Conservation (phyloP, 2,888 invertebrate species). For the Macrophya alboannulata region DNA sequence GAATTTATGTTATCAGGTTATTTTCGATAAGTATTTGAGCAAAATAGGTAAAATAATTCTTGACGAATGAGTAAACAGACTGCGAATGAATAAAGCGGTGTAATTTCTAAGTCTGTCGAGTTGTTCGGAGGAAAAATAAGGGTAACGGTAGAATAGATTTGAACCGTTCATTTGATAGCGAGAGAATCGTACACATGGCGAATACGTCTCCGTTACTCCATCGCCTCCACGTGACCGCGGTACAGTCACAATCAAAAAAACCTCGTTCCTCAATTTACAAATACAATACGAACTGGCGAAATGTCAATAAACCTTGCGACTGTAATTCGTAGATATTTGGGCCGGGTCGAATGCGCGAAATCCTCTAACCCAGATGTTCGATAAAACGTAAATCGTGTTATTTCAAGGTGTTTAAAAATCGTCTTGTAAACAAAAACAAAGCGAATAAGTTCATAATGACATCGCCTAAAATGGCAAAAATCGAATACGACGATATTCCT, state of each 20-base stretch:
- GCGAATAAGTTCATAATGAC: neutral
- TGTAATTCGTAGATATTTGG: slow-evolving; percentile 18
- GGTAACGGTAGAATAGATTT: neutral
- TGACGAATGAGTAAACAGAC: neutral
- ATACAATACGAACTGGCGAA: slow-evolving; percentile 44
- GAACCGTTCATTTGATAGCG: neutral
- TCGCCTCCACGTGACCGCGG: slow-evolving; percentile 34
- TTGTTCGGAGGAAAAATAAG: neutral
- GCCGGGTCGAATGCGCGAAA: slow-evolving; percentile 8
- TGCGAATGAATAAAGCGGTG: neutral
- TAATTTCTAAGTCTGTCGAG: neutral
- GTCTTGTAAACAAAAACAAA: neutral
- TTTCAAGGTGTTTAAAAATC: neutral
- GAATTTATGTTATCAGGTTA: neutral
- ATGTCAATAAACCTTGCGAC: slow-evolving; percentile 45
- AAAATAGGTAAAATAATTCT: neutral
- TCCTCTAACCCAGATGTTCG: neutral
- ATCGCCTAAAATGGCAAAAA: slow-evolving; percentile 63
- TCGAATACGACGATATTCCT: slow-evolving; percentile 66
- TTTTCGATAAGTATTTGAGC: neutral
- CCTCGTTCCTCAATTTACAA: slow-evolving; percentile 38
- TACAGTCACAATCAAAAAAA: slow-evolving; percentile 47
- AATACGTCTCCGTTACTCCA: neutral
- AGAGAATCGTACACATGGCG: slow-evolving; percentile 13
- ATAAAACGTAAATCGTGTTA: neutral